Conservation (phyloP, 2,113 vertebrate genomes). For the Dendropsophus ebraccatus region DNA sequence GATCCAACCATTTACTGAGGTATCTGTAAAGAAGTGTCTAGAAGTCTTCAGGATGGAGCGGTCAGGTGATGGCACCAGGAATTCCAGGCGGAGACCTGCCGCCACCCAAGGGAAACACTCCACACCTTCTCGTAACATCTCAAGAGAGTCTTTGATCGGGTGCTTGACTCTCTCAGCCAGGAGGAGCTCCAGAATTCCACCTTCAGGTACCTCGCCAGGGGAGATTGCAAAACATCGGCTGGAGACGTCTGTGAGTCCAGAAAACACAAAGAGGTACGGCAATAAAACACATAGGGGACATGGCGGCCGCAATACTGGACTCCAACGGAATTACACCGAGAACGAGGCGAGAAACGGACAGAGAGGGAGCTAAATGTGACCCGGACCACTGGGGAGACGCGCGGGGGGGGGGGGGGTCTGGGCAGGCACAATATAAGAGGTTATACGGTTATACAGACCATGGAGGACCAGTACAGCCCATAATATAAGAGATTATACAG, state of each 20-base stretch:
- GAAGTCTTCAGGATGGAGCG: background rate
- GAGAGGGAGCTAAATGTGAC: no score
- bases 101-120: slow-evolving; percentile 47
- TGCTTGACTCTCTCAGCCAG: slow-evolving; percentile 4
- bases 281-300: no score
- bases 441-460: no score
- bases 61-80: slow-evolving; percentile 19
- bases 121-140: slow-evolving; percentile 44
- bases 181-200: slow-evolving; percentile 19
- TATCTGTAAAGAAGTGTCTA: background rate
- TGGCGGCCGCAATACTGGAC: no score
- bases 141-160: slow-evolving; percentile 32
- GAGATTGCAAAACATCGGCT: background rate
- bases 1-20: no score
- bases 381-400: no score
- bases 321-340: no score
- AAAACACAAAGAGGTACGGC: background rate
- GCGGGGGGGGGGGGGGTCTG: no score
- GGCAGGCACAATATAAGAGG: no score
- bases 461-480: no score
- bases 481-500: no score
- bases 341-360: no score
- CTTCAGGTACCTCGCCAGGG: background rate
- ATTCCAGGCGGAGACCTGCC: background rate
- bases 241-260: background rate